Evolutionary conservation across 2,888 invertebrate genomes (phyloP).

Genomic region (Geotrupes spiniger): DNA sequence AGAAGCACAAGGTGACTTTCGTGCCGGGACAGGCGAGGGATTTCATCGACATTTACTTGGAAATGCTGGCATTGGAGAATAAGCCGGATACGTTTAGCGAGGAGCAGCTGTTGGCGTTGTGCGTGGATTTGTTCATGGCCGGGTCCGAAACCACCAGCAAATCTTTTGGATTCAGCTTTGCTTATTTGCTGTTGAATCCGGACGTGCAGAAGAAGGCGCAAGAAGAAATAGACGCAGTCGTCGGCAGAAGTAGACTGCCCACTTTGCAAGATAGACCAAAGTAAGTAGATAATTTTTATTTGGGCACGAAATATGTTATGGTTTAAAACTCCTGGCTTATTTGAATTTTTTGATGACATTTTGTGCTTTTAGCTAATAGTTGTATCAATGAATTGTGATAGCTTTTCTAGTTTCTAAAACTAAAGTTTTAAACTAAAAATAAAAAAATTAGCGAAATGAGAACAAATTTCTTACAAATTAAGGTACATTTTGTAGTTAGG

Average conservation of each 20-base stretch:
- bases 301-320: too few relatives aligned
- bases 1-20: slow-evolving; percentile 66
- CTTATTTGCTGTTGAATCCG: slow-evolving; percentile 69
- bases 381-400: not conserved
- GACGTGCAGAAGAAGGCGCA: slow-evolving; percentile 73
- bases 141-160: slow-evolving; percentile 85
- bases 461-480: too few relatives aligned
- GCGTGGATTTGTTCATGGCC: slow-evolving; percentile 84
- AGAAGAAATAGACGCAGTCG: slow-evolving; percentile 71
- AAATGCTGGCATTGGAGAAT: slow-evolving; percentile 61
- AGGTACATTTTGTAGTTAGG: too few relatives aligned
- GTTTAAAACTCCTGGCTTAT: too few relatives aligned
- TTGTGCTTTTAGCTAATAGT: too few relatives aligned
- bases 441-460: too few relatives aligned
- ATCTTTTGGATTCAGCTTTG: slow-evolving; percentile 72
- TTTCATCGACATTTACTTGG: slow-evolving; percentile 79
- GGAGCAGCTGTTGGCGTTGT: slow-evolving; percentile 73
- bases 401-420: not conserved
- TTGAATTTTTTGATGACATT: too few relatives aligned
- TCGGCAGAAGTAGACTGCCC: slow-evolving; percentile 68
- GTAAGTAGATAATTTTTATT: too few relatives aligned
- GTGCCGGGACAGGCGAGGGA: slow-evolving; percentile 65
- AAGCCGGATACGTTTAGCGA: slow-evolving; percentile 62
- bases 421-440: not conserved
- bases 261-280: slow-evolving; percentile 67